These are phyloP conservation scores for Strix occidentalis DNA, from an alignment of 2,797 vertebrate genomes.

Conservation along the genomic window DNA sequence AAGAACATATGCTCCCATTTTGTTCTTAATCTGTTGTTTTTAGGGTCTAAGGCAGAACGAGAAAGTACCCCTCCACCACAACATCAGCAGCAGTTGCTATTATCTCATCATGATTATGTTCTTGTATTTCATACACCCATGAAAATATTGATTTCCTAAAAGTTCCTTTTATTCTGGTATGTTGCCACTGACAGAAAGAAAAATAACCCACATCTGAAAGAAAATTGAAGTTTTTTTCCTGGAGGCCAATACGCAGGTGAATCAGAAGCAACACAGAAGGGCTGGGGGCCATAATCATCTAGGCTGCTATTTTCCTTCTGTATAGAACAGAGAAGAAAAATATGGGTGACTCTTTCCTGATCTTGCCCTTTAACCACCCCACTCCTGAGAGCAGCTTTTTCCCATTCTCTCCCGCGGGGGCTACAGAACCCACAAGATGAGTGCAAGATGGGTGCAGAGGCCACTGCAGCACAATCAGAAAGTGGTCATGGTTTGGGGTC, in stretches of 20 bases:
- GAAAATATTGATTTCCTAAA: not conserved
- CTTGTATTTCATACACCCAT: not conserved
- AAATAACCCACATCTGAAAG: not conserved
- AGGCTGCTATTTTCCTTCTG: not conserved
- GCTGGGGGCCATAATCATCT: not conserved
- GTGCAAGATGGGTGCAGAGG: not conserved
- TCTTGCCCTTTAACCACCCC: not conserved
- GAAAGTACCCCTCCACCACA: not conserved
- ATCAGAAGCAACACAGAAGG: not conserved
- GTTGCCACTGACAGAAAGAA: not conserved
- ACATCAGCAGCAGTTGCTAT: not conserved
- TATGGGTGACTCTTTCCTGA: not conserved
- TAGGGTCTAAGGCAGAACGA: not conserved
- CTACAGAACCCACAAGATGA: accelerated
- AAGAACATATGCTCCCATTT: not conserved
- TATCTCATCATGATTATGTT: not conserved
- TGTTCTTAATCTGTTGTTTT: not conserved
- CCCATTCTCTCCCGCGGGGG: accelerated
- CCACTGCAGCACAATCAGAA: not conserved
- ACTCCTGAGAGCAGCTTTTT: not conserved
- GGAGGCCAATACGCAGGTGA: not conserved
- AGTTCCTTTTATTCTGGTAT: not conserved
- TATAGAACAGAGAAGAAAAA: not conserved
- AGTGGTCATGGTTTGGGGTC: not conserved
- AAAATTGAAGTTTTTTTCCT: not conserved